phyloP scores from a whole-genome alignment of 2,888 invertebrate genomes.

The Ochropacha duplaris region DNA sequence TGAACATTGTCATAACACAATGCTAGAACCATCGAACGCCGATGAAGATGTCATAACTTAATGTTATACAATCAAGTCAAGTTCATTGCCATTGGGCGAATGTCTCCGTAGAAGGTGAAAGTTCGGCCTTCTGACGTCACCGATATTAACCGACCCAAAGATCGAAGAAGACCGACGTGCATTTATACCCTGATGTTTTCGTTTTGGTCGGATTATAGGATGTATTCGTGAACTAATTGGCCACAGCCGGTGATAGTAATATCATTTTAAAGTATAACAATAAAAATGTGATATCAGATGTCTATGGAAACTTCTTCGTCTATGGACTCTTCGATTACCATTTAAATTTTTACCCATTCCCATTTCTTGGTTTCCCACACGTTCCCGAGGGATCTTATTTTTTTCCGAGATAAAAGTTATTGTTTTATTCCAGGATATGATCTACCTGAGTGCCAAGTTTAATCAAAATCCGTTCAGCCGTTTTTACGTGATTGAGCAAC shows the following conservation, averaged over 20 bases:
- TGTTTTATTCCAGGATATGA: no score
- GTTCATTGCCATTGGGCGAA: slow-evolving; percentile 68
- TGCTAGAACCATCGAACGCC: slow-evolving; percentile 4
- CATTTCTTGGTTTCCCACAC: no score
- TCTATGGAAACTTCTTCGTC: no score
- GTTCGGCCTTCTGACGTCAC: slow-evolving; percentile 46
- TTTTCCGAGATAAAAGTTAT: no score
- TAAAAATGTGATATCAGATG: no score
- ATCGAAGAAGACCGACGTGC: slow-evolving; percentile 16
- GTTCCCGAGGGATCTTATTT: no score
- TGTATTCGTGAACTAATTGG: background rate
- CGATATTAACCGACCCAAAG: slow-evolving; percentile 37
- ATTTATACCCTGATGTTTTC: background rate
- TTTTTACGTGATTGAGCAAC: no score
- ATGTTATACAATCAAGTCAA: slow-evolving; percentile 44
- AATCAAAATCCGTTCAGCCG: no score
- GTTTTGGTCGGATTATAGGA: background rate
- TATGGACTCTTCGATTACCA: no score
- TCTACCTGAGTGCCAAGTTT: no score
- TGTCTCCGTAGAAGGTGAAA: slow-evolving; percentile 63
- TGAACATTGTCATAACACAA: slow-evolving; percentile 3
- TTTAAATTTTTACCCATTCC: no score
- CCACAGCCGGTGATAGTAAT: background rate
- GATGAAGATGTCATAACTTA: slow-evolving; percentile 33
- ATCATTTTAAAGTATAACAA: background rate